Conservation (phyloP, 2,797 vertebrate species). For the Etheostoma nigrum region DNA sequence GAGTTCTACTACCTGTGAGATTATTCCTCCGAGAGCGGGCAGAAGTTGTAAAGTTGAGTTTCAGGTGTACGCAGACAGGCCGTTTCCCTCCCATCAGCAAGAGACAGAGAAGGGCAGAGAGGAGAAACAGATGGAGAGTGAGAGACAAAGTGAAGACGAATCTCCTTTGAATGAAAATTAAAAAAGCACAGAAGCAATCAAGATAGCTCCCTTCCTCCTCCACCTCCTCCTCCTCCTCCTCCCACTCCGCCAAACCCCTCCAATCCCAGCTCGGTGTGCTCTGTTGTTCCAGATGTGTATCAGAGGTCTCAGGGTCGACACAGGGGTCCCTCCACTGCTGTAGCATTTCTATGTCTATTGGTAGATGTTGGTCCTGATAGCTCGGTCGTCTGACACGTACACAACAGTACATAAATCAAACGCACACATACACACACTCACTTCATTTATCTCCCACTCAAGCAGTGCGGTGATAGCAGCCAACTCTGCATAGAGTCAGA, state of each 20-base stretch:
- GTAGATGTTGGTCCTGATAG: constrained; percentile 87
- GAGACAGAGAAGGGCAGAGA: constrained; percentile 30
- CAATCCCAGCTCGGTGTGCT: constrained; percentile 49
- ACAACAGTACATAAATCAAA: constrained; percentile 89
- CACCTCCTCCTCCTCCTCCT: constrained; percentile 25
- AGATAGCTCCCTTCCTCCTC: constrained; percentile 13
- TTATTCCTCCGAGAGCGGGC: constrained; percentile 25
- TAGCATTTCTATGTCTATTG: constrained; percentile 82
- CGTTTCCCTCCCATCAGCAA: constrained; percentile 28
- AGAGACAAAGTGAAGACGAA: constrained; percentile 36
- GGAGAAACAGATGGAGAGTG: constrained; percentile 31
- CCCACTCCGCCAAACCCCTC: constrained; percentile 39
- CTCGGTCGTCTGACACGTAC: constrained; percentile 78
- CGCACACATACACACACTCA: constrained; percentile 61
- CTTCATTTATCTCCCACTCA: constrained; percentile 80
- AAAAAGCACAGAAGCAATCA: constrained; percentile 30
- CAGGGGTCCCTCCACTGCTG: constrained; percentile 78
- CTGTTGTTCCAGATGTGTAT: constrained; percentile 86
- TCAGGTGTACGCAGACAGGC: constrained; percentile 41
- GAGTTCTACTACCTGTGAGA: constrained; percentile 42
- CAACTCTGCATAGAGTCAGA: constrained; percentile 76
- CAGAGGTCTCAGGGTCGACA: constrained; percentile 80
- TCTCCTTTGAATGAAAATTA: constrained; percentile 59
- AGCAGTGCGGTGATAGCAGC: constrained; percentile 66
- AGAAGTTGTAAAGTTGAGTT: constrained; percentile 50